These are phyloP conservation scores for Fregetta grallaria DNA, from an alignment of 2,113 vertebrate species.

Conservation along the genomic window DNA sequence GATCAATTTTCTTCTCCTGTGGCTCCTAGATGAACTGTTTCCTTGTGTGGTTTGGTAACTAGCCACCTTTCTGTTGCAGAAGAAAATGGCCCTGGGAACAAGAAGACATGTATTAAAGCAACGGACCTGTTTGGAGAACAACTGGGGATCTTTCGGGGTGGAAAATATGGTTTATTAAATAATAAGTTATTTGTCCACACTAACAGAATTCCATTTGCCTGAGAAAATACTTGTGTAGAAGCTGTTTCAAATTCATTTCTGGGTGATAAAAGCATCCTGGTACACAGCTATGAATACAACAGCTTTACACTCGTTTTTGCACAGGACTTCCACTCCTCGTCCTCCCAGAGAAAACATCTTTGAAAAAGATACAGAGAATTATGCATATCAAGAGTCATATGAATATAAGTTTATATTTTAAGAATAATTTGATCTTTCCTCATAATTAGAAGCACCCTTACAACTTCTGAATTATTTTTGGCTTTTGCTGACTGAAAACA, in stretches of 20 bases:
- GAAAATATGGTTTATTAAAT: neutral
- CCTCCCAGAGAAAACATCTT: neutral
- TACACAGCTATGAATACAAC: neutral
- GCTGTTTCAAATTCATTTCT: neutral
- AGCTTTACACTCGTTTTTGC: neutral
- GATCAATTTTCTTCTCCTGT: neutral
- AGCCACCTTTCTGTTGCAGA: neutral
- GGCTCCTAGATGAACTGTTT: neutral
- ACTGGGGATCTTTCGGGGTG: neutral
- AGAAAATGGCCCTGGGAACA: neutral
- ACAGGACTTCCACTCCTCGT: neutral
- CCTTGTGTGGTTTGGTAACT: neutral
- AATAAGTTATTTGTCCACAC: neutral
- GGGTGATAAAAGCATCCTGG: neutral
- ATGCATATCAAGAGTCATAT: neutral
- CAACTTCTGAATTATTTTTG: neutral
- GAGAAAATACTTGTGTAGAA: neutral
- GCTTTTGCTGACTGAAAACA: neutral
- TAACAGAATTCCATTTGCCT: neutral
- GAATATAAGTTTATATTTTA: neutral
- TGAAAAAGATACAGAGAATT: neutral
- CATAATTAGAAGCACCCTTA: neutral
- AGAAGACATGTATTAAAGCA: neutral
- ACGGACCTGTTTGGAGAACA: neutral
- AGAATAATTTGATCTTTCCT: neutral